Base-by-base conservation (phyloP, 2,113 vertebrate genomes). In the Phylloscopus whistleri region DNA sequence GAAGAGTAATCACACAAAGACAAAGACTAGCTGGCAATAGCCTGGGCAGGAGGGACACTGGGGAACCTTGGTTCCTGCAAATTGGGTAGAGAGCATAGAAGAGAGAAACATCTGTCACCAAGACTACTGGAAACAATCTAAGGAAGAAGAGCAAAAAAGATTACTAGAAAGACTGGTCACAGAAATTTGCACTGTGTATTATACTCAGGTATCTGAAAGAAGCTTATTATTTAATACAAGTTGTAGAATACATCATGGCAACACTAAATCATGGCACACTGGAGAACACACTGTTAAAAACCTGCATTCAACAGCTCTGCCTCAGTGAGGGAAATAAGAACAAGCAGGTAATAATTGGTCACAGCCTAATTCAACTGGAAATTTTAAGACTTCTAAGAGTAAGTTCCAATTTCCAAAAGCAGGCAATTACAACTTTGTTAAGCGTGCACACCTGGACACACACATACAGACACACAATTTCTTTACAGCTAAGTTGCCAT, bases 321-420 rank as follows among this genome's bases (percentile, higher is more conserved):
- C 19, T 63, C 21, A 7, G 33, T 30, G 26, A 7, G 0, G 6
- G 33, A 52, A 78, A 0, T 31, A 73, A 33, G 39, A 86, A 64
- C 15, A 55, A 39, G 26, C 33, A 76, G 15, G 49, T 68, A 49
- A 8, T 72, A 79, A 49, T 9, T 9, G n/a, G 26, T 17, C 28
- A 28, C 16, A 53, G 6, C 16, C 21, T 28, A 51, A 16, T 84
- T 63, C 48, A 84, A 22, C 15, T 33, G 11, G 44, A 80, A 87
- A 58, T 7, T 6, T 0, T 33, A 85, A 74, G n/a, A 81, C 31
- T 62, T 74, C 37, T 16, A 48, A 53, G 19, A 67, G 5, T 13
- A 82, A 72, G 72, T 13, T 67, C 9, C 41, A 55, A 11, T 21
- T 78, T 70, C 30, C 28, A 66, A 43, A 66, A 77, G 19, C 21